Evolutionary conservation across 37 sponge, comb jelly and placozoan species (phyloP).

Genomic region (Chondrilla cf. caribensis): DNA sequence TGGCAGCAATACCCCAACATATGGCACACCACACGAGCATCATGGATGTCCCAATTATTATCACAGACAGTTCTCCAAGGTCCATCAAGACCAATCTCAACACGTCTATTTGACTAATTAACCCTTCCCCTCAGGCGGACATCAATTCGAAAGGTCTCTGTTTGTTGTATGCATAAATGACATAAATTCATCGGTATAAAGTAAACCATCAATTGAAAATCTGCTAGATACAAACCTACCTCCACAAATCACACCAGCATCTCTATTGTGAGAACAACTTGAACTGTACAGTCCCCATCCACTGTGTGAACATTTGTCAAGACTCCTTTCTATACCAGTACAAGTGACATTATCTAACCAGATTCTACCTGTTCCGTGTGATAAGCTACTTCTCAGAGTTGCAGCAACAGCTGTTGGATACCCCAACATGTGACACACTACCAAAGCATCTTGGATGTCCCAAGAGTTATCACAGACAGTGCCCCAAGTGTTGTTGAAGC

Average conservation of each 20-base stretch:
- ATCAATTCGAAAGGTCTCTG: no score
- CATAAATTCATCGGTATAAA: no score
- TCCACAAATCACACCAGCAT: conserved; percentile 17
- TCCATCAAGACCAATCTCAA: background rate
- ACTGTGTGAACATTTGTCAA: background rate
- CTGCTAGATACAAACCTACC: no score
- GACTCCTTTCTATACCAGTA: background rate
- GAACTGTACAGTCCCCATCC: background rate
- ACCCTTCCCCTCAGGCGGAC: no score
- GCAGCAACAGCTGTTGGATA: background rate
- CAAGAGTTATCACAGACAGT: background rate
- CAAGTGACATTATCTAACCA: background rate
- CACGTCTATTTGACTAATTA: background rate
- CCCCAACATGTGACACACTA: background rate
- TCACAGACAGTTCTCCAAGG: background rate
- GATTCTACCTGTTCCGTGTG: background rate
- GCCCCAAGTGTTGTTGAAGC: background rate
- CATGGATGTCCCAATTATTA: background rate
- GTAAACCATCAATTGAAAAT: no score
- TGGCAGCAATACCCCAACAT: conserved; percentile 8
- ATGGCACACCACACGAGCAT: background rate
- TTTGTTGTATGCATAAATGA: no score
- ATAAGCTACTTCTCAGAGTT: background rate
- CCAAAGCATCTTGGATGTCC: background rate
- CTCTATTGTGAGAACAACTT: background rate